phyloP scores from a whole-genome alignment of 2,113 vertebrate genomes.

The Aphelocoma coerulescens region DNA sequence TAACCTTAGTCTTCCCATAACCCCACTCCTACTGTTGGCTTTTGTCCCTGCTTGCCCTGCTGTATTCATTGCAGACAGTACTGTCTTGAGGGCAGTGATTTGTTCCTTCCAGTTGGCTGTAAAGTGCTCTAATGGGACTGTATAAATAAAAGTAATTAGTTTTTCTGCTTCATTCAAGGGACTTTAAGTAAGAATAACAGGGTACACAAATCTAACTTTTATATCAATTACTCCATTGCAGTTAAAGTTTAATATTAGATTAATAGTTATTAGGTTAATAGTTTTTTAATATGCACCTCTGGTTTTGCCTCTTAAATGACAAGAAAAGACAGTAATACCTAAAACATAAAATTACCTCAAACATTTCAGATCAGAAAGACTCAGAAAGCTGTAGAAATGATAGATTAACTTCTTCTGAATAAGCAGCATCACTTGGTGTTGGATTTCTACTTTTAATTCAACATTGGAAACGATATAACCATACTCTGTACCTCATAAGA shows the following conservation, averaged over 20 bases:
- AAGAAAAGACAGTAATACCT: background rate
- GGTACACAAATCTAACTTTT: background rate
- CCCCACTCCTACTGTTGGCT: background rate
- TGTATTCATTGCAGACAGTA: background rate
- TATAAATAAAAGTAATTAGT: slow-evolving; percentile 25
- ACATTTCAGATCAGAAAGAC: slow-evolving; percentile 6
- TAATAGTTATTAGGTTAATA: background rate
- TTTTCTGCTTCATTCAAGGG: background rate
- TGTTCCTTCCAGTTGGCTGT: background rate
- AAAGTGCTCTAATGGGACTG: background rate
- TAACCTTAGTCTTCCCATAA: background rate
- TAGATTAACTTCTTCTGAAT: slow-evolving; percentile 16
- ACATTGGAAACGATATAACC: slow-evolving; percentile 46
- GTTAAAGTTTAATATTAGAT: background rate
- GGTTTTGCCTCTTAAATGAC: background rate
- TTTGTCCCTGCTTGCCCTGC: background rate
- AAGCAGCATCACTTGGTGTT: slow-evolving; percentile 42
- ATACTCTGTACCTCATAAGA: background rate
- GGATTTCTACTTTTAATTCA: slow-evolving; percentile 62
- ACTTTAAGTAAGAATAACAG: background rate
- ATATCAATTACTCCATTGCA: background rate
- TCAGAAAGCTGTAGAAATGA: slow-evolving; percentile 31
- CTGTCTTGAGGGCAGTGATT: background rate
- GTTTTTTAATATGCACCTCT: background rate
- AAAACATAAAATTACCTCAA: background rate